Percentiles rank a stretch among this genome's conserved stretches.
Conservation (phyloP, 2,888 invertebrate species). For the Zelleria hepariella region DNA sequence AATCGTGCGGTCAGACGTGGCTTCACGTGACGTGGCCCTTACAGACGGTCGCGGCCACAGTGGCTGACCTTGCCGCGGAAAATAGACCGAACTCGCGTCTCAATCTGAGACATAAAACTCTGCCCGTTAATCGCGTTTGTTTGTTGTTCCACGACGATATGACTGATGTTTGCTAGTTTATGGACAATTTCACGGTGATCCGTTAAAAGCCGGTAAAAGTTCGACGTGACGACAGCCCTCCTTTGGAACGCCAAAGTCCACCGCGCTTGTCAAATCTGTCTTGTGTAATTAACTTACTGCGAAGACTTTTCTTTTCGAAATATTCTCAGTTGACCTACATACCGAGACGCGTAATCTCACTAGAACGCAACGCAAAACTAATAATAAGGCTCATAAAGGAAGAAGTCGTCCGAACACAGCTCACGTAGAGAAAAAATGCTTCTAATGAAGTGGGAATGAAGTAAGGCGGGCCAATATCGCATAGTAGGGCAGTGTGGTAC, state of each 20-base stretch:
- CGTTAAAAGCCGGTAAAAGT: neutral
- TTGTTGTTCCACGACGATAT: neutral
- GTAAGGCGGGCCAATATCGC: neutral
- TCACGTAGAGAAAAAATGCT: neutral
- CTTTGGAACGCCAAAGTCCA: neutral
- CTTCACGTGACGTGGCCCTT: slow-evolving; percentile 41
- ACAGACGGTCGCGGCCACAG: slow-evolving; percentile 9
- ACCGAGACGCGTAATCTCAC: no score
- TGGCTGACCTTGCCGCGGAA: slow-evolving; percentile 49
- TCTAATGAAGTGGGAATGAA: neutral
- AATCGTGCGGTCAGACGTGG: slow-evolving; percentile 30
- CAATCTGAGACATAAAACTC: neutral
- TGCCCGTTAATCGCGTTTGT: neutral
- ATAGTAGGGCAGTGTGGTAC: neutral
- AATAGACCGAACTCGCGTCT: slow-evolving; percentile 32
- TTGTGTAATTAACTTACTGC: neutral
- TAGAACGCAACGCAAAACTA: neutral
- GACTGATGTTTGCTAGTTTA: neutral
- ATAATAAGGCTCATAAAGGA: neutral
- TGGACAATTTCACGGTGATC: neutral
- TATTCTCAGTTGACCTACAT: no score
- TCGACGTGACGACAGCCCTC: neutral
- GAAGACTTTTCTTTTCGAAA: no score
- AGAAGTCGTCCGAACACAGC: neutral
- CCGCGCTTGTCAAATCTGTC: neutral